A percentile compares a stretch with the other conserved stretches of the same genome.
Evolutionary conservation across 2,797 vertebrate genomes (phyloP).

Genomic region (Poeciliopsis paucimaculata): DNA sequence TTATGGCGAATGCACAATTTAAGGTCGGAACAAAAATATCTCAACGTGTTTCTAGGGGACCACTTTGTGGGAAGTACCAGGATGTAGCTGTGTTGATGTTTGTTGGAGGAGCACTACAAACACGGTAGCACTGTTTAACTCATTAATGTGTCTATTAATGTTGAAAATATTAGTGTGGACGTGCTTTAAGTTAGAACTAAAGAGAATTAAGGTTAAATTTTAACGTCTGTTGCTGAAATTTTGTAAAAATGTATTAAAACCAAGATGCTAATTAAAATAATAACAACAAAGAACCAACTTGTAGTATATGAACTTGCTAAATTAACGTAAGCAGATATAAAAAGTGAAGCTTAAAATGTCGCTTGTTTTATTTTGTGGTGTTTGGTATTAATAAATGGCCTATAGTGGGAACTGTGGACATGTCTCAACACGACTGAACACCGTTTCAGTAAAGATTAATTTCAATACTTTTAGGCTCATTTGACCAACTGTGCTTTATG

Average conservation of each 20-base stretch:
- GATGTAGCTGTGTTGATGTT: not conserved
- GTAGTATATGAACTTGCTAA: not conserved
- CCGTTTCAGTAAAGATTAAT: not conserved
- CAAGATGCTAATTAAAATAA: not conserved
- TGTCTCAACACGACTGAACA: not conserved
- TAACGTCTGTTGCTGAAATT: not conserved
- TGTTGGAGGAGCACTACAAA: not conserved
- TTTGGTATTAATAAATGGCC: not conserved
- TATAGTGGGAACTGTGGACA: not conserved
- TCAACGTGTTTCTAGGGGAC: slow-evolving; percentile 7
- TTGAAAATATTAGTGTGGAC: not conserved
- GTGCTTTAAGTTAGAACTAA: accelerated
- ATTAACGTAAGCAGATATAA: not conserved
- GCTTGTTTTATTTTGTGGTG: not conserved
- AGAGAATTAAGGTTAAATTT: not conserved
- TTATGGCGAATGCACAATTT: not conserved
- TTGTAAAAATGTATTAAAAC: not conserved
- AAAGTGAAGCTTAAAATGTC: not conserved
- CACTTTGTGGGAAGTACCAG: not conserved
- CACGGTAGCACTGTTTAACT: slow-evolving; percentile 1
- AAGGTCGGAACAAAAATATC: not conserved
- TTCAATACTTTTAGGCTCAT: not conserved
- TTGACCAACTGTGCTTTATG: not conserved
- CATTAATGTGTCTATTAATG: not conserved
- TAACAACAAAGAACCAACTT: not conserved